Conservation (phyloP, 2,888 invertebrate genomes). For the Epicampocera succincta region DNA sequence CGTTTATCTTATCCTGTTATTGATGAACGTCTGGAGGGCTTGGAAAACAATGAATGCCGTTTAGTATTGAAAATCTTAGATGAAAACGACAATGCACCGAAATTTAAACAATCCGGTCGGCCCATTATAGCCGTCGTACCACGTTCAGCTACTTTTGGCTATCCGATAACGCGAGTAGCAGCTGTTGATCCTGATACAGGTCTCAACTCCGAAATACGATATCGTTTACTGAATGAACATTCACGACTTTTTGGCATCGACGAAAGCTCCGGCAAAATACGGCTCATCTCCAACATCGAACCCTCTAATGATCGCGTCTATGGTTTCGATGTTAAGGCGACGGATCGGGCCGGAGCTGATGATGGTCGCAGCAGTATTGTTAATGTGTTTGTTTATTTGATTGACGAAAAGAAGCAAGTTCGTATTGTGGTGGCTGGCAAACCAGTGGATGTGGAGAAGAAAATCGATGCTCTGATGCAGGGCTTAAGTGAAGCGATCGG, state of each 20-base stretch:
- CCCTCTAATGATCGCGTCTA: slow-evolving; percentile 88
- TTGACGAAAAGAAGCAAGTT: slow-evolving; percentile 91
- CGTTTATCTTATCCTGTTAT: slow-evolving; percentile 90
- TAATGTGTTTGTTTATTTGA: slow-evolving; percentile 92
- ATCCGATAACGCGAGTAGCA: slow-evolving; percentile 89
- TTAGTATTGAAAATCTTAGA: slow-evolving; percentile 90
- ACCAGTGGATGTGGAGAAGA: slow-evolving; percentile 88
- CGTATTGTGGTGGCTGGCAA: slow-evolving; percentile 89
- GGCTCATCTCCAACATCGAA: slow-evolving; percentile 85
- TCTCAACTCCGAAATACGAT: slow-evolving; percentile 89
- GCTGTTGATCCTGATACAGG: slow-evolving; percentile 90
- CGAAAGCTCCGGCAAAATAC: slow-evolving; percentile 88
- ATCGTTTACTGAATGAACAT: slow-evolving; percentile 90
- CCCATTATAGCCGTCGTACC: slow-evolving; percentile 93
- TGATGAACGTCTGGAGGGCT: slow-evolving; percentile 87
- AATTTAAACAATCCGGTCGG: slow-evolving; percentile 87
- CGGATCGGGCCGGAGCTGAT: slow-evolving; percentile 90
- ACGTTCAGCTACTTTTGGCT: slow-evolving; percentile 90
- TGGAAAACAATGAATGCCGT: slow-evolving; percentile 90
- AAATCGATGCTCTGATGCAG: slow-evolving; percentile 86
- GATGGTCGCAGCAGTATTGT: slow-evolving; percentile 92
- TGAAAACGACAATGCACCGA: slow-evolving; percentile 91
- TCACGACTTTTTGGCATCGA: slow-evolving; percentile 90
- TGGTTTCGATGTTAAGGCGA: slow-evolving; percentile 94
- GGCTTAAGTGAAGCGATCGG: slow-evolving; percentile 88